phyloP scores from a whole-genome alignment of 2,888 invertebrate species.

The Galerucella pusilla region DNA sequence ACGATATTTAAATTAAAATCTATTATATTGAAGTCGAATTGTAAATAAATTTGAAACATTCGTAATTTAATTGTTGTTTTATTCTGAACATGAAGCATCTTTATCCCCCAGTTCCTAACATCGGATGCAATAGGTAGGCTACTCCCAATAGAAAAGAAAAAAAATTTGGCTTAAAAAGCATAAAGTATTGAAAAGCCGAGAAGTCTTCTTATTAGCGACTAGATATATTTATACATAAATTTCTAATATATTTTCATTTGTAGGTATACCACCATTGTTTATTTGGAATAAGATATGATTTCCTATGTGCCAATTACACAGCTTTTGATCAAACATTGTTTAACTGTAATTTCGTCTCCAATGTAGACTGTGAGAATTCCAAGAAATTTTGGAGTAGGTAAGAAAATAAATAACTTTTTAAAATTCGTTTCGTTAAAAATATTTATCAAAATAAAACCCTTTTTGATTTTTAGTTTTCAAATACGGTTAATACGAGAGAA shows the following conservation, averaged over 20 bases:
- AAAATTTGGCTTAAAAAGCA: not conserved
- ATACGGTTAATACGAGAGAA: too few species aligned
- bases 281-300: conserved; percentile 87
- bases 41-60: conserved; percentile 8
- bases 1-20: too few species aligned
- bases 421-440: not conserved
- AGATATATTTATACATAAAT: not conserved
- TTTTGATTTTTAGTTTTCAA: too few species aligned
- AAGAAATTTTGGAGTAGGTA: conserved; percentile 85
- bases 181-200: too few species aligned
- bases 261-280: conserved; percentile 94
- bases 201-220: not conserved
- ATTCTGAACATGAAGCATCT: not conserved
- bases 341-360: conserved; percentile 93
- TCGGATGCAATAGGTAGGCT: too few species aligned
- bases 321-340: conserved; percentile 95
- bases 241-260: conserved; percentile 41
- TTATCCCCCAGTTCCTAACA: not conserved
- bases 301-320: conserved; percentile 94
- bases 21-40: not conserved
- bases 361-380: conserved; percentile 90
- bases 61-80: not conserved
- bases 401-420: conserved; percentile 30
- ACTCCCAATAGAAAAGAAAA: not conserved
- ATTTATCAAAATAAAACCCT: too few species aligned